Conservation (phyloP, 2,888 invertebrate species). For the Ochropleura leucogaster region DNA sequence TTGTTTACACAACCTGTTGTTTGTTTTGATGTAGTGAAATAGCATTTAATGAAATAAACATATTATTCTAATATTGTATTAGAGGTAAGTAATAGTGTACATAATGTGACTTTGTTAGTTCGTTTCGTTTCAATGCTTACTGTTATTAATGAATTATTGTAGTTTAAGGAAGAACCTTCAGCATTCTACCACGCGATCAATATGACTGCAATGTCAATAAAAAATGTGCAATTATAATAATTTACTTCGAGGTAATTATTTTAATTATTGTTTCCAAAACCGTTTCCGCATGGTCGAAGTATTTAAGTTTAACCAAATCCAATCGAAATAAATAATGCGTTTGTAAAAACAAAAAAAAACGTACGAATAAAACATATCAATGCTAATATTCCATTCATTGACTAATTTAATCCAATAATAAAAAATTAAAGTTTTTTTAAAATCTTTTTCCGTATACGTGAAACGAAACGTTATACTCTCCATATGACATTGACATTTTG, state of each 20-base stretch:
- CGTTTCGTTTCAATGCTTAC: conserved; percentile 27
- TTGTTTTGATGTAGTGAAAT: conserved; percentile 51
- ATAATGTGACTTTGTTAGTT: conserved; percentile 4
- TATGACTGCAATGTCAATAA: conserved; percentile 76
- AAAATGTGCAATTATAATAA: conserved; percentile 62
- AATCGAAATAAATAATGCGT: conserved; percentile 4
- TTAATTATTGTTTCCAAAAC: conserved; percentile 59
- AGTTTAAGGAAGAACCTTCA: conserved; percentile 85
- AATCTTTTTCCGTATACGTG: conserved; percentile 11
- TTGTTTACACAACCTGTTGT: conserved; percentile 71
- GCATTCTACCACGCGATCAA: conserved; percentile 78
- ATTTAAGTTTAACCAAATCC: conserved; percentile 23
- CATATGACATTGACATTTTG: conserved; percentile 29
- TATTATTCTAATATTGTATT: conserved; percentile 14
- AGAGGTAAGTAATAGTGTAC: neutral
- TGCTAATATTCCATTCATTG: neutral
- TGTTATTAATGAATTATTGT: conserved; percentile 52
- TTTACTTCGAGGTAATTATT: conserved; percentile 50
- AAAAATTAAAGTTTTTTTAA: neutral
- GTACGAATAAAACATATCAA: neutral
- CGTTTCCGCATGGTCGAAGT: conserved; percentile 54
- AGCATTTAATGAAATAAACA: conserved; percentile 42
- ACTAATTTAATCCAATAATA: neutral
- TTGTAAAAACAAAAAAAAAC: neutral
- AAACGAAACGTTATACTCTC: conserved; percentile 58